Percentiles rank a stretch among this genome's conserved stretches.
phyloP scores from a whole-genome alignment of 2,888 invertebrate species.

The Plagodis dolabraria region DNA sequence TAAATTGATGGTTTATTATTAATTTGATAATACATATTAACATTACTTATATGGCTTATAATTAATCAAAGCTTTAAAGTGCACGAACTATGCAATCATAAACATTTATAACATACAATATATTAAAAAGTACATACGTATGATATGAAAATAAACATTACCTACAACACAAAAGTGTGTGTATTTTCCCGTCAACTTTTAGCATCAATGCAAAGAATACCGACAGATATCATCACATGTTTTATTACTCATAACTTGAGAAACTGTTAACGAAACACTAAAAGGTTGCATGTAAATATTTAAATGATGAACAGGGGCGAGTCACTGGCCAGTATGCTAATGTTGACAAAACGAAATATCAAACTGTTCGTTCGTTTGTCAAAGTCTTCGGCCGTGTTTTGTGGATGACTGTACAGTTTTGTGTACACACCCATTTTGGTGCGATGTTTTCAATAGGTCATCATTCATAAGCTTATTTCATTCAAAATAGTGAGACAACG shows the following conservation, averaged over 20 bases:
- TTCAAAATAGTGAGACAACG: conserved; percentile 43
- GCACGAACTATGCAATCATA: no score
- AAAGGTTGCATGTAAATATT: conserved; percentile 67
- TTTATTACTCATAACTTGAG: conserved; percentile 35
- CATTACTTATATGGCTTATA: no score
- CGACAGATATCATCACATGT: conserved; percentile 30
- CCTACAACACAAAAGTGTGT: no score
- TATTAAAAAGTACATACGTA: no score
- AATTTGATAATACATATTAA: no score
- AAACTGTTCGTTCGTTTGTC: conserved; percentile 65
- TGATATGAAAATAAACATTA: no score
- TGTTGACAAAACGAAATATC: conserved; percentile 71
- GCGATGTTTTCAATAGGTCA: conserved; percentile 62
- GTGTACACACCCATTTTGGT: conserved; percentile 69
- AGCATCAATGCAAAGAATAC: conserved; percentile 10
- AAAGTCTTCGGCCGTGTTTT: conserved; percentile 61
- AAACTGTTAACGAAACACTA: conserved; percentile 47
- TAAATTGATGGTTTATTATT: conserved; percentile 18
- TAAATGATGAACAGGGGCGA: conserved; percentile 58
- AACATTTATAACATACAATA: no score
- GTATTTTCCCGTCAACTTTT: neutral
- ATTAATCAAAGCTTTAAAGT: no score
- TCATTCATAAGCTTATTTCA: conserved; percentile 55
- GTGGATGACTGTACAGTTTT: conserved; percentile 77
- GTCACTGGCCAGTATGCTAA: conserved; percentile 78